Conservation (phyloP, 2,797 vertebrate species). For the Sebastolobus alascanus region DNA sequence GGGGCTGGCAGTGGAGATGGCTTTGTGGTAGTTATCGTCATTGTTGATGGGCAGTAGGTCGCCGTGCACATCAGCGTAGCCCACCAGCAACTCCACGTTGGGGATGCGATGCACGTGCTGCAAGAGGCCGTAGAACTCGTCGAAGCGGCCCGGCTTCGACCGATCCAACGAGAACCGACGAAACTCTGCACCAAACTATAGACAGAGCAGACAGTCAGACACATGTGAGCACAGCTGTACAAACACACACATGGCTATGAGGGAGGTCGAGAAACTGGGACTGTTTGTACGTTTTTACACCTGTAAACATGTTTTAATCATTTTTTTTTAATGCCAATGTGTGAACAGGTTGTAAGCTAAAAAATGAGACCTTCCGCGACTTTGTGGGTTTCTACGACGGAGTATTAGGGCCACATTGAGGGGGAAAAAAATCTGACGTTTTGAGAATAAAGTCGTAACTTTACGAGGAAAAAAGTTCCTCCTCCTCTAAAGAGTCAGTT, state of each 20-base stretch:
- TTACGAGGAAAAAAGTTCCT: too few relatives aligned
- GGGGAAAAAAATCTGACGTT: too few relatives aligned
- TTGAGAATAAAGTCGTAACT: too few relatives aligned
- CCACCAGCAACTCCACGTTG: conserved; percentile 94
- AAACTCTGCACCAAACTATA: conserved; percentile 98
- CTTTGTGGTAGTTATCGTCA: conserved; percentile 97
- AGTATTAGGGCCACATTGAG: too few relatives aligned
- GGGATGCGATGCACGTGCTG: conserved; percentile 98
- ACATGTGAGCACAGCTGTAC: background rate
- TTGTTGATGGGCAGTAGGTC: conserved; percentile 98
- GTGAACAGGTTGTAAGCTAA: too few relatives aligned
- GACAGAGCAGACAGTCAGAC: conserved; percentile 14
- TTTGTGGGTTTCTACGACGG: too few relatives aligned
- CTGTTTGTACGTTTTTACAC: too few relatives aligned
- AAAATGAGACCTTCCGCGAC: too few relatives aligned
- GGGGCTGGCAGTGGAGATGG: conserved; percentile 95
- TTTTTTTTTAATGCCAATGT: too few relatives aligned
- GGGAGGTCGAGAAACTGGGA: background rate
- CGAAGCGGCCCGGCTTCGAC: conserved; percentile 95
- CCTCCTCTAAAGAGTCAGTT: too few relatives aligned
- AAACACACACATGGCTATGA: background rate
- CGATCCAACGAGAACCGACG: conserved; percentile 97
- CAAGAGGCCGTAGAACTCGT: conserved; percentile 96
- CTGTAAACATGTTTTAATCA: too few relatives aligned
- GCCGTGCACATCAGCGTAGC: conserved; percentile 95